Percentiles rank a stretch among this genome's conserved stretches.
Evolutionary conservation across 1,140 invertebrate genomes (phyloP).

Genomic region (Arion vulgaris): DNA sequence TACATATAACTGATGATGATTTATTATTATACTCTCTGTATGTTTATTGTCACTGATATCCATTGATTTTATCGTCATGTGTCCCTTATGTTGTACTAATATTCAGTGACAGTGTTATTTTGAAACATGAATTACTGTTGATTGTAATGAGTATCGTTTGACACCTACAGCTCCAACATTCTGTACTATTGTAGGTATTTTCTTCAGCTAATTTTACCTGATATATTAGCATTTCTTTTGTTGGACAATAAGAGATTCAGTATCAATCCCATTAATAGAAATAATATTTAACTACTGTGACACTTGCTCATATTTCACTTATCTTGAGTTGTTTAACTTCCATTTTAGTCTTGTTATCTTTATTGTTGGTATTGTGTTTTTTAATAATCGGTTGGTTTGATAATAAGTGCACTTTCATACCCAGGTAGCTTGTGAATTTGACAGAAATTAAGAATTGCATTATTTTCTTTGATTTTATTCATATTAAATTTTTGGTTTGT

Average conservation of each 20-base stretch:
- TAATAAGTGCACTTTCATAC: constrained; percentile 18
- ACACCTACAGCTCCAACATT: neutral
- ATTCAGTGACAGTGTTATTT: neutral
- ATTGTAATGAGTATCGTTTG: neutral
- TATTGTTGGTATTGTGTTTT: neutral
- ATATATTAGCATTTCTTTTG: neutral
- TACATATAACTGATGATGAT: constrained; percentile 1
- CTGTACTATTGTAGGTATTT: neutral
- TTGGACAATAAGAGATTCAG: neutral
- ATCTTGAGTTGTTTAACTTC: neutral
- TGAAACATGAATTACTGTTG: neutral
- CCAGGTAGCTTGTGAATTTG: constrained; percentile 19
- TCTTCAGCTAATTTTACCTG: neutral
- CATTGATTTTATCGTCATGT: neutral
- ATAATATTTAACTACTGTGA: neutral
- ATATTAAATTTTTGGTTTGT: neutral
- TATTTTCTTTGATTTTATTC: neutral
- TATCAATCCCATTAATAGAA: neutral
- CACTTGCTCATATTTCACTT: neutral
- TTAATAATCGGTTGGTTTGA: neutral
- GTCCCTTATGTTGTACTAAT: neutral
- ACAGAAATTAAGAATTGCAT: constrained; percentile 1
- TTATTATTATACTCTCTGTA: neutral
- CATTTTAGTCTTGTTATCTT: neutral
- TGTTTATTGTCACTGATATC: neutral